phyloP scores from a whole-genome alignment of 2,113 vertebrate species.

The Phalacrocorax aristotelis region DNA sequence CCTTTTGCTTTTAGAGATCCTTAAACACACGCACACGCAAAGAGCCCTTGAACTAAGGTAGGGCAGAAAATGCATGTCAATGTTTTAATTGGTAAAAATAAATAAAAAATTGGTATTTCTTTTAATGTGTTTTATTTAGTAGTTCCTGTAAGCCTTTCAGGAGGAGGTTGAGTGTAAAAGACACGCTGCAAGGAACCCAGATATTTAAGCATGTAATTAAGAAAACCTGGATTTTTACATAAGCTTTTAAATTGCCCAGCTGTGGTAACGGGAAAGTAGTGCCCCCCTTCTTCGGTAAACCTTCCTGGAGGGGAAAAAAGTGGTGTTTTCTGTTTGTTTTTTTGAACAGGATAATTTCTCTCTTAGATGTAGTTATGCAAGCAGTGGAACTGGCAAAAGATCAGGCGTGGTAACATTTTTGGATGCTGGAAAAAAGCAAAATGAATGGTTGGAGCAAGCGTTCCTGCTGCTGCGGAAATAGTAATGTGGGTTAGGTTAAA shows the following conservation, averaged over 20 bases:
- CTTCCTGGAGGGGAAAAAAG: neutral
- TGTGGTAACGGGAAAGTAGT: neutral
- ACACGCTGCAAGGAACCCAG: neutral
- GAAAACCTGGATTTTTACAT: neutral
- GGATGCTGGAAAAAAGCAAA: neutral
- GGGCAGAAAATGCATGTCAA: neutral
- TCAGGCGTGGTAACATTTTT: neutral
- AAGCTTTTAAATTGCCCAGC: neutral
- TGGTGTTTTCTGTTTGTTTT: no score
- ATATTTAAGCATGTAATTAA: neutral
- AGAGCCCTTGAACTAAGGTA: neutral
- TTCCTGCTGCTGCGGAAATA: neutral
- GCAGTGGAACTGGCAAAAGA: neutral
- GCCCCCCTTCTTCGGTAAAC: neutral
- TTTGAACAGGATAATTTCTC: neutral
- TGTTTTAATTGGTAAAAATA: neutral
- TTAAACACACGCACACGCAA: accelerated
- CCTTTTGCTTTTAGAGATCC: neutral
- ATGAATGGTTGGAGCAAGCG: neutral
- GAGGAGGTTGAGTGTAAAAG: neutral
- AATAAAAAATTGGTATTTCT: neutral
- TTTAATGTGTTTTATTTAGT: no score
- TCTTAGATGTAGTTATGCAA: neutral
- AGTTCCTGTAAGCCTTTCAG: neutral
- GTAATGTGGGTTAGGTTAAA: neutral